Base-by-base conservation (phyloP, 2,888 invertebrate species). In the Troides helena region DNA sequence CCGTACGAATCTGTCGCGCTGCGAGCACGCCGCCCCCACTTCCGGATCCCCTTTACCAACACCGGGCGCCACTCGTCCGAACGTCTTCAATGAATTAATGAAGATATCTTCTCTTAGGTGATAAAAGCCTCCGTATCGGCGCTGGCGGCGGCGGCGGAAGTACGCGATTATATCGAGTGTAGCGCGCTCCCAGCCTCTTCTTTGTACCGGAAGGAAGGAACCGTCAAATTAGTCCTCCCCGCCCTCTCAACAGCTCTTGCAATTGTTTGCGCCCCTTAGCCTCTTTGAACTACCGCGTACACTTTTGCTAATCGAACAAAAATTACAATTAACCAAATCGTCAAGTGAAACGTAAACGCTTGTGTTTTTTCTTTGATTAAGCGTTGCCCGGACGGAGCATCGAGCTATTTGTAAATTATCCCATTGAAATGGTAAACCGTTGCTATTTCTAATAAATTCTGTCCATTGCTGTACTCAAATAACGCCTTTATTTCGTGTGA, bases 191-290 rank as follows among this genome's bases (percentile, higher is more conserved):
- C 70, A 56, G 73, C 65, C 60, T 72, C 69, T 70, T 57, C 67
- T 72, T 75, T 77, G 75, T 77, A 81, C 84, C 81, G 85, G 86
- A 84, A 89, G 90, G 91, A 90, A 88, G 88, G 91, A 89, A 88
- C 86, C 84, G 85, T 85, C 83, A 86, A 93, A 91, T 92, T 87
- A 87, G 86, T 79, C 81, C 79, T 77, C 80, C 77, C 81, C 79
- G 81, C 79, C 77, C 79, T 75, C 77, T 75, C 77, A 76, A 82
- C 83, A 81, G 81, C 83, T 85, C 84, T 87, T 81, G 84, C 85
- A 87, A 87, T 88, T 89, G 87, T 82, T 83, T 84, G 85, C 85
- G 77, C 86, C 88, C 90, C 91, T 93, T 85, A 85, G 77, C 74
- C 75, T 74, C 83, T 83, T 86, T 84, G 73, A 66, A 62, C 58